These are phyloP conservation scores for Pyrochroa serraticornis DNA, from an alignment of 2,888 invertebrate genomes.

Conservation along the genomic window DNA sequence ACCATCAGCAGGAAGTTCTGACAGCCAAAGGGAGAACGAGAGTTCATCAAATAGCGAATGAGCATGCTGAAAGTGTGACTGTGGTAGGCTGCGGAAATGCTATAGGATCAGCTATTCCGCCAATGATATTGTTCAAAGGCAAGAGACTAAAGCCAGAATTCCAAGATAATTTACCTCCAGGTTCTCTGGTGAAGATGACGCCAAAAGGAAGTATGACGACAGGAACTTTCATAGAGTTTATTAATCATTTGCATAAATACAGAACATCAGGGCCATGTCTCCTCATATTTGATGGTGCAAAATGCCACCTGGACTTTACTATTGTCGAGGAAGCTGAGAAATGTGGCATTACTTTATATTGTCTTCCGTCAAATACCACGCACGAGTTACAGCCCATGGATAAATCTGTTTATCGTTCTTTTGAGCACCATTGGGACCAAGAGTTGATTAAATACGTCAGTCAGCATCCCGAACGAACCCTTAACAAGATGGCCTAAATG, in stretches of 20 bases:
- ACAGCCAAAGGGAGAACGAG: slow-evolving; percentile 41
- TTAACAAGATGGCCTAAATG: slow-evolving; percentile 35
- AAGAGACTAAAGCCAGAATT: slow-evolving; percentile 30
- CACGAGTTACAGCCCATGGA: slow-evolving; percentile 51
- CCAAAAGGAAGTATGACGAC: slow-evolving; percentile 38
- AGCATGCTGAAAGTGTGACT: slow-evolving; percentile 48
- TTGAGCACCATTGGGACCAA: slow-evolving; percentile 49
- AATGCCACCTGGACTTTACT: slow-evolving; percentile 42
- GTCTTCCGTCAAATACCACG: slow-evolving; percentile 51
- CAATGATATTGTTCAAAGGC: slow-evolving; percentile 41
- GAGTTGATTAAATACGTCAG: slow-evolving; percentile 44
- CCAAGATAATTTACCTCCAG: slow-evolving; percentile 33
- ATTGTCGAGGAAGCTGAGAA: slow-evolving; percentile 46
- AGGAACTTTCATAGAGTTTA: slow-evolving; percentile 29
- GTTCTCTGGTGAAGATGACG: slow-evolving; percentile 34
- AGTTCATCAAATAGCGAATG: slow-evolving; percentile 41
- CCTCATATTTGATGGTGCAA: slow-evolving; percentile 43
- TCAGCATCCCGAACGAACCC: slow-evolving; percentile 5
- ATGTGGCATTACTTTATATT: slow-evolving; percentile 43
- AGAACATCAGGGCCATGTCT: slow-evolving; percentile 29
- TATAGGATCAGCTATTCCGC: slow-evolving; percentile 39
- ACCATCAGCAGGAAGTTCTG: slow-evolving; percentile 39
- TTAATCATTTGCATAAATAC: slow-evolving; percentile 31
- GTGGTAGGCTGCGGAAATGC: slow-evolving; percentile 44
- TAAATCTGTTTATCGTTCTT: slow-evolving; percentile 45